Base-by-base conservation (phyloP, 1,140 invertebrate species). In the Diorhabda elongata region DNA sequence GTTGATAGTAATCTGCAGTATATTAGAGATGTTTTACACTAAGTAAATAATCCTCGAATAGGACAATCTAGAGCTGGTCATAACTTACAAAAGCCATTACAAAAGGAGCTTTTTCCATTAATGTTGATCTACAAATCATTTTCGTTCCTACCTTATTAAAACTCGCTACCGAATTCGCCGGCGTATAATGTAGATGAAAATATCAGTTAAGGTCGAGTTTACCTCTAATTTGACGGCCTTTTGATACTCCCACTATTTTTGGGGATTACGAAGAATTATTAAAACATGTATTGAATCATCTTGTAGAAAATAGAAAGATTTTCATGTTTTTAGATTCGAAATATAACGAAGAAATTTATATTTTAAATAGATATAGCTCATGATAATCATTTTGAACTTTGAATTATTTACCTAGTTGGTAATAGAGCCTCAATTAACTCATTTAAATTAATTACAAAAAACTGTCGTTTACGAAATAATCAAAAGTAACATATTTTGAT, bases 11-110 rank as follows among this genome's bases (percentile, higher is more conserved):
- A 62, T 62, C 61, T 62, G 61, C 61, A 62, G 61, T 62, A 62
- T 62, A 62, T 62, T 62, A 62, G 44, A 62, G 61, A 62, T 62
- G 61, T 62, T 62, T 62, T 62, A 62, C 61, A 62, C 61, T 62
- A 62, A 62, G 61, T 62, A 62, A 62, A 62, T 62, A 62, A 62
- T 62, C 61, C 61, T 62, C 61, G 43, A 62, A 44, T 62, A 44
- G 61, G 61, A 62, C 61, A 47, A 62, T 62, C 42, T 11, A 44
- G 61, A 62, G 44, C 43, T 44, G 61, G 44, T 11, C 43, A 11
- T 62, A 44, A 43, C 42, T 62, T 44, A 62, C 42, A 62, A 44
- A 62, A 62, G 61, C 61, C 61, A 62, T 62, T 62, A 62, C 44
- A 11, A 60, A 43, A 62, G 61, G 42, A 11, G n/a, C 61, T 62